A percentile compares a stretch with the other conserved stretches of the same genome.
These are phyloP conservation scores for Venusia cambrica DNA, from an alignment of 2,888 invertebrate species.

Conservation along the genomic window DNA sequence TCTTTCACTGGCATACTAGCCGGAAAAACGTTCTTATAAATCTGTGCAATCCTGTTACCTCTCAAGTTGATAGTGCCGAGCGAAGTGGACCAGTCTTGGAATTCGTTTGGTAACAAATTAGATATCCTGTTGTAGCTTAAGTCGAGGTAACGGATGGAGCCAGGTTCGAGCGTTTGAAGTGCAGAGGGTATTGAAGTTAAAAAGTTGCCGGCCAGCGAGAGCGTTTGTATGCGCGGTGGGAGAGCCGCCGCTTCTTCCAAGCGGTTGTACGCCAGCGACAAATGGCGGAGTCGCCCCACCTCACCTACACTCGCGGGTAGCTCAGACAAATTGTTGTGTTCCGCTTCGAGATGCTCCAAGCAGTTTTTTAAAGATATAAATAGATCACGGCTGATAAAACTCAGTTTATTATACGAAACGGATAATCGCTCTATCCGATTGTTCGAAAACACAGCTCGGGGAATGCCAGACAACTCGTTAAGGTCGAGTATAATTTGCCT, in stretches of 20 bases:
- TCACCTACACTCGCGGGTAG: constrained; percentile 87
- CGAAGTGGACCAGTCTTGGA: constrained; percentile 88
- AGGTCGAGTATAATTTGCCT: constrained; percentile 91
- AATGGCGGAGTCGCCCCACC: constrained; percentile 86
- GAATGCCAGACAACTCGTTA: constrained; percentile 86
- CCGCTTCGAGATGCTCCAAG: constrained; percentile 90
- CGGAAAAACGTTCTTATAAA: constrained; percentile 86
- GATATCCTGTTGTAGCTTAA: constrained; percentile 93
- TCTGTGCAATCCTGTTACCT: constrained; percentile 90
- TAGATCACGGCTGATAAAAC: constrained; percentile 84
- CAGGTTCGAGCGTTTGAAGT: constrained; percentile 85
- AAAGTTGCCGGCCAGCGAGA: constrained; percentile 91
- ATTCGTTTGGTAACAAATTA: constrained; percentile 88
- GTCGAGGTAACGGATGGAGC: constrained; percentile 89
- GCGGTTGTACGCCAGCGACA: constrained; percentile 91
- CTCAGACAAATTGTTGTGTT: constrained; percentile 87
- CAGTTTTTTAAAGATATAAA: constrained; percentile 87
- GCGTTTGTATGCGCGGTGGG: constrained; percentile 86
- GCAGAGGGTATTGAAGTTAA: constrained; percentile 87
- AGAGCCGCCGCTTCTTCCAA: constrained; percentile 81
- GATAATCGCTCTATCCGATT: constrained; percentile 89
- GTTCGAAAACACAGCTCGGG: constrained; percentile 84
- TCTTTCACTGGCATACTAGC: constrained; percentile 90
- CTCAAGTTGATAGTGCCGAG: constrained; percentile 90
- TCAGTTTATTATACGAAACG: constrained; percentile 88